Evolutionary conservation across 2,797 vertebrate species (phyloP).

Genomic region (Clamator glandarius): DNA sequence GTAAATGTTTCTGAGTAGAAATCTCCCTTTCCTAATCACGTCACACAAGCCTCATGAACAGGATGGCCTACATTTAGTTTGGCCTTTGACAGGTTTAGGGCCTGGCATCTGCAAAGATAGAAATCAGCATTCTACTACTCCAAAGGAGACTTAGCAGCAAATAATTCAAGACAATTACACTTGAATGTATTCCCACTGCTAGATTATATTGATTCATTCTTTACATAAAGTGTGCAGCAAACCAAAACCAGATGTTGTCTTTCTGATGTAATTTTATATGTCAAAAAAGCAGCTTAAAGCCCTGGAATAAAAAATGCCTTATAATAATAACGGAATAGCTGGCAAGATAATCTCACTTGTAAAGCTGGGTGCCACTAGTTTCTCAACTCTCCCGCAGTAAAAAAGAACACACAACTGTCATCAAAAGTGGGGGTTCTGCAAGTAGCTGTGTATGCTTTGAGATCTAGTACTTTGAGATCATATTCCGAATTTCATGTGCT

Average conservation of each 20-base stretch:
- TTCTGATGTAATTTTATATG: background rate
- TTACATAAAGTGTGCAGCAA: background rate
- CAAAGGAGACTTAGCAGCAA: background rate
- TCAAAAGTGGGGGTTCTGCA: background rate
- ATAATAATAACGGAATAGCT: background rate
- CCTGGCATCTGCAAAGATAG: background rate
- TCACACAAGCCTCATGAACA: background rate
- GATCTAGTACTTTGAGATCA: background rate
- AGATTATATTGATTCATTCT: background rate
- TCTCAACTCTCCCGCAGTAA: background rate
- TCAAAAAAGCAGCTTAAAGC: background rate
- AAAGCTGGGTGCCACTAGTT: background rate
- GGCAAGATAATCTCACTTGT: background rate
- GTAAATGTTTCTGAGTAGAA: background rate
- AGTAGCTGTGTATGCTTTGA: background rate
- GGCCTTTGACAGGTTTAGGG: background rate
- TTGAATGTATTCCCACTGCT: background rate
- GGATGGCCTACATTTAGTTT: background rate
- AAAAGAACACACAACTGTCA: background rate
- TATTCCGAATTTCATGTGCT: background rate
- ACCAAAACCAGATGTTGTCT: background rate
- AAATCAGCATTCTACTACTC: background rate
- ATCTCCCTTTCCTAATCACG: background rate
- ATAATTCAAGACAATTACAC: constrained; percentile 9
- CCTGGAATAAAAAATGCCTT: background rate